phyloP scores from a whole-genome alignment of 2,797 vertebrate genomes.

The Petrocephalus schoutedeni region DNA sequence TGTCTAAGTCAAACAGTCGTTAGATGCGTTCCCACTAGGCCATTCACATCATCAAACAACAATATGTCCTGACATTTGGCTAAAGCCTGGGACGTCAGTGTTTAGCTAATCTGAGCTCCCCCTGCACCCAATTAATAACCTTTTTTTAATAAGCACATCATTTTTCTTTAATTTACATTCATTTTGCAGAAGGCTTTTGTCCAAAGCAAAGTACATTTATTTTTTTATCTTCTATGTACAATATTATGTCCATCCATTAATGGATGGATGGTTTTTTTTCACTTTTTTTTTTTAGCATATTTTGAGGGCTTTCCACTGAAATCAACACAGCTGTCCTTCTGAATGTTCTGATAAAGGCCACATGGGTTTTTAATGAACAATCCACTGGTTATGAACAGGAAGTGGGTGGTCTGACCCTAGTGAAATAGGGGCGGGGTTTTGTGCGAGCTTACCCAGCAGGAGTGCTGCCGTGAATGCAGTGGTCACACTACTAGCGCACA shows the following conservation, averaged over 20 bases:
- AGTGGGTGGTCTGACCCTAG: background rate
- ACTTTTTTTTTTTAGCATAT: background rate
- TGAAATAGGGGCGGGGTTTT: constrained; percentile 4
- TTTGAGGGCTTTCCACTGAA: background rate
- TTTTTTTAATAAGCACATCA: background rate
- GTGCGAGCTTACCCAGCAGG: constrained; percentile 64
- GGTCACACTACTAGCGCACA: constrained; percentile 79
- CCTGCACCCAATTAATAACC: background rate
- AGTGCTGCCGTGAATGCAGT: constrained; percentile 77
- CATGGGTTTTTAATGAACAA: background rate
- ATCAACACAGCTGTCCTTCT: background rate
- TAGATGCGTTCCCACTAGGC: background rate
- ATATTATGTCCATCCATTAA: background rate
- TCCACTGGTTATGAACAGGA: background rate
- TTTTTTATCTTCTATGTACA: background rate
- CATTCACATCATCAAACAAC: background rate
- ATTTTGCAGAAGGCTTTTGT: background rate
- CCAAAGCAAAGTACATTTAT: background rate
- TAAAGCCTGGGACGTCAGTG: background rate
- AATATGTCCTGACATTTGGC: background rate
- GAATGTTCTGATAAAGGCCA: background rate
- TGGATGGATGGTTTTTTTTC: background rate
- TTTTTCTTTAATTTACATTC: background rate
- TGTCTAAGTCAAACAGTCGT: background rate
- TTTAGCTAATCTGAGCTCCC: background rate